Evolutionary conservation across 2,888 invertebrate genomes (phyloP).

Genomic region (Heliconius sara): DNA sequence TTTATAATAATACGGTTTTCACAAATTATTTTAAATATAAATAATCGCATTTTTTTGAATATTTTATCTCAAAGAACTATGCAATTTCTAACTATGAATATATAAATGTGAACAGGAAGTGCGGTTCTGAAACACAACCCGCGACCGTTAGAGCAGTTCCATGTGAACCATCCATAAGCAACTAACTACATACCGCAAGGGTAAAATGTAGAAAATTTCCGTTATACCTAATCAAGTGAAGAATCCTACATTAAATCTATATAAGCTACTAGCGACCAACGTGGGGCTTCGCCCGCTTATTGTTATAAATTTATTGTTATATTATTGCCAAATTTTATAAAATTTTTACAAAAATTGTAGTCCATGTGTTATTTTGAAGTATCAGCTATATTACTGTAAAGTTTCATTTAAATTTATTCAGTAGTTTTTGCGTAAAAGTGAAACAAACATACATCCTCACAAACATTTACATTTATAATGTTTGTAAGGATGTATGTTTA

Average conservation of each 20-base stretch:
- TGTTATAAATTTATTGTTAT: not conserved
- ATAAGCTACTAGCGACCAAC: not conserved
- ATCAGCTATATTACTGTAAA: not conserved
- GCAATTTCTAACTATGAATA: not conserved
- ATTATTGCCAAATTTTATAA: not conserved
- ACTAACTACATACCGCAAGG: slow-evolving; percentile 16
- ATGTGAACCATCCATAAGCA: not conserved
- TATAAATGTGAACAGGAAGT: slow-evolving; percentile 17
- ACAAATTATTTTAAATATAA: not conserved
- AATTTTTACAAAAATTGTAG: too few relatives aligned
- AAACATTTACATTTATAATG: not conserved
- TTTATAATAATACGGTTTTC: not conserved
- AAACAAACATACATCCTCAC: too few relatives aligned
- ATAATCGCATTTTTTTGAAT: not conserved
- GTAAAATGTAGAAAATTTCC: not conserved
- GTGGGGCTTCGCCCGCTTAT: not conserved
- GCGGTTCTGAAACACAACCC: slow-evolving; percentile 54
- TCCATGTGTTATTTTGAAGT: too few relatives aligned
- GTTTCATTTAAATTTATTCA: not conserved
- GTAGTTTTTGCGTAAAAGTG: not conserved
- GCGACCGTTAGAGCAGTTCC: slow-evolving; percentile 41
- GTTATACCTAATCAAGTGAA: slow-evolving; percentile 13
- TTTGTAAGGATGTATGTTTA: too few relatives aligned
- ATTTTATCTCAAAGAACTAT: not conserved
- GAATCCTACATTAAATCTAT: not conserved